Conservation (phyloP, 2,113 vertebrate species). For the Aix galericulata region DNA sequence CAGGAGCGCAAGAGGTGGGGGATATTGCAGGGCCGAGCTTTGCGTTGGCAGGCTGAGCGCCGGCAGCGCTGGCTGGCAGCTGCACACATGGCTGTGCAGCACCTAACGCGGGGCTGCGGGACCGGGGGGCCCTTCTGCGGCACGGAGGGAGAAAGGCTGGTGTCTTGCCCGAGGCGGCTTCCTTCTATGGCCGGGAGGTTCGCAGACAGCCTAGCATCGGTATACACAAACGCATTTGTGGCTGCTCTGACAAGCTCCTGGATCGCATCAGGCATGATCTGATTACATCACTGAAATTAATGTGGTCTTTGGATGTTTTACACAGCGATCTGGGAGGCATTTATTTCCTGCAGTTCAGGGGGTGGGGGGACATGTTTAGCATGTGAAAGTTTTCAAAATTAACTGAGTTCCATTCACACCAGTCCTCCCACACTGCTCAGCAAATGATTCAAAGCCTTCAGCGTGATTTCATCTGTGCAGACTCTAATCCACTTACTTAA, state of each 20-base stretch:
- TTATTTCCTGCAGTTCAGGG: conserved; percentile 20
- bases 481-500: conserved; percentile 96
- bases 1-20: neutral
- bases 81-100: neutral
- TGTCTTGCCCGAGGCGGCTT: neutral
- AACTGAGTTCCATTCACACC: conserved; percentile 74
- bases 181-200: conserved; percentile 2
- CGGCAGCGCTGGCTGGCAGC: conserved; percentile 3
- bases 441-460: conserved; percentile 84
- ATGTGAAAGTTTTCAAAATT: conserved; percentile 79
- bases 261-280: conserved; percentile 52
- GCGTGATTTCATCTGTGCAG: conserved; percentile 90
- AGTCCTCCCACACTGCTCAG: conserved; percentile 81
- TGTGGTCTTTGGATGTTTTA: conserved; percentile 54
- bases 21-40: neutral
- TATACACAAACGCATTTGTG: conserved; percentile 39
- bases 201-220: neutral
- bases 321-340: conserved; percentile 40
- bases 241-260: conserved; percentile 61
- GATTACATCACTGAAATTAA: conserved; percentile 59
- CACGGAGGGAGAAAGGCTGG: neutral
- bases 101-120: neutral
- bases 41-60: neutral
- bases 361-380: conserved; percentile 44
- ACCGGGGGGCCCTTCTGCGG: neutral